Evolutionary conservation across 2,888 invertebrate genomes (phyloP).

Genomic region (Diarsia brunnea): DNA sequence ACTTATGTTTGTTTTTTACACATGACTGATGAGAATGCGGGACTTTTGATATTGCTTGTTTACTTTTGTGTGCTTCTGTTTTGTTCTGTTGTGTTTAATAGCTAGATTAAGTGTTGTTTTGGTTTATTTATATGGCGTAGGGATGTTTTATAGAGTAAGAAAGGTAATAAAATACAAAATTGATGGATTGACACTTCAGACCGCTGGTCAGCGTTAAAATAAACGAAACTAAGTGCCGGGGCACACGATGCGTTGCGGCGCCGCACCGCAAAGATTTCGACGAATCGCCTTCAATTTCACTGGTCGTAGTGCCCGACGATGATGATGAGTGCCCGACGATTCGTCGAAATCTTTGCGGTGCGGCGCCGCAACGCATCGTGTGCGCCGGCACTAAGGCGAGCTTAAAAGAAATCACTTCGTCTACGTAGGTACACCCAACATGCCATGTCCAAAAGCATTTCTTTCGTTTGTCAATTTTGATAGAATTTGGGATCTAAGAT

Average conservation of each 20-base stretch:
- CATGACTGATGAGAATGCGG: conserved; percentile 40
- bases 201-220: neutral
- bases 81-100: neutral
- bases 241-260: no score
- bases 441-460: neutral
- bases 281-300: no score
- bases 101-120: neutral
- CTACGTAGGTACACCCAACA: neutral
- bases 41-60: conserved; percentile 25
- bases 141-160: neutral
- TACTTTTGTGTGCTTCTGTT: conserved; percentile 5
- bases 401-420: neutral
- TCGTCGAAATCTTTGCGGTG: no score
- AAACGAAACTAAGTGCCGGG: no score
- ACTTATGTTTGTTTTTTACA: conserved; percentile 55
- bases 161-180: neutral
- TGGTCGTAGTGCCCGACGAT: no score
- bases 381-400: no score
- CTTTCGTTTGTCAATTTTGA: neutral
- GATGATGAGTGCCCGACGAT: no score
- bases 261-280: no score
- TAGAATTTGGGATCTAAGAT: neutral
- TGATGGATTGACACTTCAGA: neutral
- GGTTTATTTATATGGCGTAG: neutral
- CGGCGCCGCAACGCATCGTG: no score